These are phyloP conservation scores for Papilio xuthus DNA, from an alignment of 1,140 invertebrate species.

Conservation along the genomic window DNA sequence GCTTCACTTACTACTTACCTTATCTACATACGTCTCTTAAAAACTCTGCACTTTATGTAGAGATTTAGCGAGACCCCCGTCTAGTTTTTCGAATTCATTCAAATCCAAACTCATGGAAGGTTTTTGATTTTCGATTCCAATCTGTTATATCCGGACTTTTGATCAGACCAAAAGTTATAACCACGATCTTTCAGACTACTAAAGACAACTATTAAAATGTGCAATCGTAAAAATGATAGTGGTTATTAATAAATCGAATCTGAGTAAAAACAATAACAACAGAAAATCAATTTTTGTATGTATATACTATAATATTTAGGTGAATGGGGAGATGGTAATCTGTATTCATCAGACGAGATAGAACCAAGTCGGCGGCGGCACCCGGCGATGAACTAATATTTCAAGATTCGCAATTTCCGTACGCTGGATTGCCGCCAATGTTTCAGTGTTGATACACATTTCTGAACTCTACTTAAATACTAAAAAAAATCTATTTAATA, in stretches of 20 bases:
- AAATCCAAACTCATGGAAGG: too few relatives aligned
- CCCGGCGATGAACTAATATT: conserved; percentile 37
- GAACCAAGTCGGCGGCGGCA: background rate
- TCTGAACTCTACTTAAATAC: background rate
- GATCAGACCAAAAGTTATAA: too few relatives aligned
- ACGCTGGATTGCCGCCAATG: conserved; percentile 26
- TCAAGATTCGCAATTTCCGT: conserved; percentile 39
- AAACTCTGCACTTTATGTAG: too few relatives aligned
- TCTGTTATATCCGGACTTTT: too few relatives aligned
- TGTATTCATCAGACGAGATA: conserved; percentile 23
- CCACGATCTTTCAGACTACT: too few relatives aligned
- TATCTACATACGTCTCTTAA: too few relatives aligned
- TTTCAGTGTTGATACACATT: conserved; percentile 12
- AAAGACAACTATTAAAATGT: too few relatives aligned
- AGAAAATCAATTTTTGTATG: background rate
- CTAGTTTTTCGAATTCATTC: too few relatives aligned
- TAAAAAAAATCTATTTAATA: background rate
- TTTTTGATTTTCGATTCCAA: too few relatives aligned
- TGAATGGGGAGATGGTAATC: background rate
- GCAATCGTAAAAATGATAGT: too few relatives aligned
- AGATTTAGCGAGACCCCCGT: too few relatives aligned
- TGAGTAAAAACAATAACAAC: background rate
- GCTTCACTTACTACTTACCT: too few relatives aligned
- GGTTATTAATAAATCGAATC: background rate
- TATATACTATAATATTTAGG: conserved; percentile 24